A percentile compares a stretch with the other conserved stretches of the same genome.
These are phyloP conservation scores for Eupeodes luniger DNA, from an alignment of 2,888 invertebrate genomes.

Conservation along the genomic window DNA sequence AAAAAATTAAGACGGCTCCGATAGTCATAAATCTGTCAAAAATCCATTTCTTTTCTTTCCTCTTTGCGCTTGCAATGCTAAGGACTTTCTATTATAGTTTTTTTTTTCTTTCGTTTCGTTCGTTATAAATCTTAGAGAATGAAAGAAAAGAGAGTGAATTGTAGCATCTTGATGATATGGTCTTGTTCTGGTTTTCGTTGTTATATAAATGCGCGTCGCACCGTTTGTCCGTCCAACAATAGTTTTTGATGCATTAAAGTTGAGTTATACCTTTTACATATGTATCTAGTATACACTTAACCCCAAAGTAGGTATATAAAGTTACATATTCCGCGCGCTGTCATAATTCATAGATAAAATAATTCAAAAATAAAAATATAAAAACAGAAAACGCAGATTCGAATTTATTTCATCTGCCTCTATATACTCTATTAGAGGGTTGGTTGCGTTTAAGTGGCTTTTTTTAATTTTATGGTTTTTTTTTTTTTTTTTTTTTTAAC, in stretches of 20 bases:
- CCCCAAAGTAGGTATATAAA: constrained; percentile 45
- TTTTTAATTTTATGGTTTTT: neutral
- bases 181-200: constrained; percentile 11
- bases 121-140: constrained; percentile 31
- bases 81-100: constrained; percentile 41
- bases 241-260: constrained; percentile 48
- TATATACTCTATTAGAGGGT: constrained; percentile 58
- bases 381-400: neutral
- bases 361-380: neutral
- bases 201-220: constrained; percentile 33
- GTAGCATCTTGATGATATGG: constrained; percentile 62
- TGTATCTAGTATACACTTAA: constrained; percentile 26
- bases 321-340: constrained; percentile 34
- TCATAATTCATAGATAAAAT: constrained; percentile 50
- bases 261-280: neutral
- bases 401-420: constrained; percentile 40
- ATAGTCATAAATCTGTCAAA: constrained; percentile 84
- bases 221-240: constrained; percentile 53
- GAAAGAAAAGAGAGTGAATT: constrained; percentile 55
- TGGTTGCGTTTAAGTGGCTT: constrained; percentile 60
- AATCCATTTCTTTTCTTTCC: constrained; percentile 83
- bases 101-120: constrained; percentile 38
- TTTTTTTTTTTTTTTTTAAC: no score
- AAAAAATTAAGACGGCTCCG: constrained; percentile 84
- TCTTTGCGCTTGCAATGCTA: constrained; percentile 36